Conservation (phyloP, 2,113 vertebrate species). For the Barnardius zonarius region DNA sequence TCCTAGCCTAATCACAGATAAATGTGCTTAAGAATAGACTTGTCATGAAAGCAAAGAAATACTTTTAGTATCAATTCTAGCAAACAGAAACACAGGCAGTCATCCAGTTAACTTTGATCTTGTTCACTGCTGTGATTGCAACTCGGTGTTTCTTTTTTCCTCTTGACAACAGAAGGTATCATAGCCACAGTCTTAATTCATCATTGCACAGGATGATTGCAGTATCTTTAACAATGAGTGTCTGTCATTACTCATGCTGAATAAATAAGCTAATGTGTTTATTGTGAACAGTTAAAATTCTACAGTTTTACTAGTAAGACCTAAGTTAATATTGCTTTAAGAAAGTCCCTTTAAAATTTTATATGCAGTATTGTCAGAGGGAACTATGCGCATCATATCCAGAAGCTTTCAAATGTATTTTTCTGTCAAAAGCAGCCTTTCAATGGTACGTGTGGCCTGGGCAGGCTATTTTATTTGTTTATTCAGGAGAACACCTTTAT, state of each 20-base stretch:
- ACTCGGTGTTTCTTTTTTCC: background rate
- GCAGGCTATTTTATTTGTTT: background rate
- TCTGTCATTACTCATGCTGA: background rate
- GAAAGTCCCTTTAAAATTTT: background rate
- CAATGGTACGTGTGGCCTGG: background rate
- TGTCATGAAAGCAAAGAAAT: background rate
- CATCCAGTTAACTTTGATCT: background rate
- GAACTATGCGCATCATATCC: background rate
- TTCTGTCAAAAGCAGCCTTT: background rate
- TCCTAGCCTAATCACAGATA: background rate
- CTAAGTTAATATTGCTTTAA: slow-evolving; percentile 18
- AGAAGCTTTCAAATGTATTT: background rate
- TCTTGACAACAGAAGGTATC: background rate
- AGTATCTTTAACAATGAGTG: background rate
- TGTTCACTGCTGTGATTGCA: background rate
- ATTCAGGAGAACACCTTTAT: background rate
- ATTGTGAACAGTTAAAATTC: background rate
- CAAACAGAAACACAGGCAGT: background rate
- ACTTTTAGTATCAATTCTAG: background rate
- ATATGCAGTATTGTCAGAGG: background rate
- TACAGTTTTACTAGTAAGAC: background rate
- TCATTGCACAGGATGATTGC: background rate
- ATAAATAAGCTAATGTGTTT: slow-evolving; percentile 50
- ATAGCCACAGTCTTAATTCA: background rate
- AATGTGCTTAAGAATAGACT: background rate